Conservation (phyloP, 2,797 vertebrate genomes). For the Scolopax bukidnonensis region DNA sequence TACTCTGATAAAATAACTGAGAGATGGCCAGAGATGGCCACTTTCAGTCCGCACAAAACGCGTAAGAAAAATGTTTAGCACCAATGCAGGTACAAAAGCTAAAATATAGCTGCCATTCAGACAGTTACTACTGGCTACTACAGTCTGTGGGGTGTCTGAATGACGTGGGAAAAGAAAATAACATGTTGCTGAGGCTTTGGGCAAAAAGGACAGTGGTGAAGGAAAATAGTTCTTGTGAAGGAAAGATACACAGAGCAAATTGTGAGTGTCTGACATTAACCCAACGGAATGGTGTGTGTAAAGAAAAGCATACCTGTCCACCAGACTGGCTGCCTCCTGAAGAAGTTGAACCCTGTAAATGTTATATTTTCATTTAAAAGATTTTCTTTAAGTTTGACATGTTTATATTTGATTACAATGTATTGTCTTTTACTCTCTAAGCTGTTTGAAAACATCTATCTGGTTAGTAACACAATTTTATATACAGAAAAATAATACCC, state of each 20-base stretch:
- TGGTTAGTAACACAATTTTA: background rate
- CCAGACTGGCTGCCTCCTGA: slow-evolving; percentile 26
- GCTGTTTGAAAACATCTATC: background rate
- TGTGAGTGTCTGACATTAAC: background rate
- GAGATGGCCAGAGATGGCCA: background rate
- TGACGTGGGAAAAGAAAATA: background rate
- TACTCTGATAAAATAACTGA: background rate
- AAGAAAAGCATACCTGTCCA: slow-evolving; percentile 36
- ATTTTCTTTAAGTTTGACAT: background rate
- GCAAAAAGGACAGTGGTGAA: background rate
- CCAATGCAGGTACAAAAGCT: background rate
- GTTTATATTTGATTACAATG: background rate
- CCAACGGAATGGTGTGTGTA: background rate
- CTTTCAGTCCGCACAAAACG: background rate
- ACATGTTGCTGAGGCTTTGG: background rate
- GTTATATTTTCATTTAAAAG: background rate
- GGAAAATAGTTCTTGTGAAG: background rate
- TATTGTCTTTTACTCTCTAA: background rate
- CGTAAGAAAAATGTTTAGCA: background rate
- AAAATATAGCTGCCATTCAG: background rate
- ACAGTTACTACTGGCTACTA: background rate
- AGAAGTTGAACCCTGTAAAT: slow-evolving; percentile 5
- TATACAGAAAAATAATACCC: background rate
- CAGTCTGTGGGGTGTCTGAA: background rate
- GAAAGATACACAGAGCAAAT: background rate